Base-by-base conservation (phyloP, 2,797 vertebrate genomes). In the Takifugu rubripes region DNA sequence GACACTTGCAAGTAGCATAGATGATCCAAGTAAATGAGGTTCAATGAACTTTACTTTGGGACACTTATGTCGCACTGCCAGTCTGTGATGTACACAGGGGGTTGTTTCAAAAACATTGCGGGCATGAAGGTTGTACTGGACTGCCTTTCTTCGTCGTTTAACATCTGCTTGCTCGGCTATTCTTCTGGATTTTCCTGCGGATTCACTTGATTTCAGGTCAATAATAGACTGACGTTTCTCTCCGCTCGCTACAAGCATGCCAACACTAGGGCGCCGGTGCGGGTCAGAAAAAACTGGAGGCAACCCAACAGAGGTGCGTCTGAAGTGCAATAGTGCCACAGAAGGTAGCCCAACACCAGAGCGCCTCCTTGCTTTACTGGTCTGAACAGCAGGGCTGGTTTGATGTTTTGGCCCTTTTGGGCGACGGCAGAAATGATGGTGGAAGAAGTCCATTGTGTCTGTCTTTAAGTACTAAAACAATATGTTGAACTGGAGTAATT, bases 261-360 rank as follows among this genome's bases (percentile, higher is more conserved):
- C 82, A 1, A 58, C 48, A 17, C 81, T 86, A 2, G 76, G 69
- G 1, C 84, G 65, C 42, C 84, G 47, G 15, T 59, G 57, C 45
- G 72, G 69, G 14, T 72, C 75, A 0, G 12, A 0, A 7, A 36
- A 27, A 3, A 64, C 60, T 1, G 59, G 63, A n/a, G 72, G 65
- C 6, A 78, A 45, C 10, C 77, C 80, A 0, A 70, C 3, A 0
- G 79, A 83, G 43, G 77, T 78, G 12, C 80, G 77, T 24, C 80
- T 68, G 49, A 69, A 76, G 36, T 82, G 74, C 0, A 70, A 56
- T 40, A 97, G 83, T 0, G 48, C 79, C 2, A 79, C 40, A 0
- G 95, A 97, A 1, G 95, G 91, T 66, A 93, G 84, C 2, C 95
- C 95, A 0, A 56, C 89, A 0, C 93, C 92, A 0, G 95, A 97